Base-by-base conservation (phyloP, 2,797 vertebrate species). In the Ataeniobius toweri region DNA sequence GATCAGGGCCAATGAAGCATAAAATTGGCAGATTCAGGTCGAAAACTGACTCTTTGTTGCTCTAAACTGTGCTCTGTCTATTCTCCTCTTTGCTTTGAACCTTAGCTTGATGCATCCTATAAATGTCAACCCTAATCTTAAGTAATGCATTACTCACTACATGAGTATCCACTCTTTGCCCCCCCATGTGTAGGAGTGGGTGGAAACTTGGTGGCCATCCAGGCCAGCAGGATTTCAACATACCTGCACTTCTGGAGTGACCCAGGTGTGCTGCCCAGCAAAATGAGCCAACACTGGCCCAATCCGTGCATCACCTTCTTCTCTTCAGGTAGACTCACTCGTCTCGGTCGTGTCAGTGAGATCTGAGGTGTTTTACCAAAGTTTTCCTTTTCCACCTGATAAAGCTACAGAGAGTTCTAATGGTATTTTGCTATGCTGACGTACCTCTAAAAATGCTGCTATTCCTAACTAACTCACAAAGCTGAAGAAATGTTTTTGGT, bases 201-300 rank as follows among this genome's bases (percentile, higher is more conserved):
- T 5, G 98, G 98, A 61, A 99, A 99, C 90, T 91, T 99, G 88
- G 98, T 98, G 1, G 98, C 98, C 80, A 97, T 99, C 88, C 98
- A 99, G 92, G 97, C 97, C 79, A 99, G 98, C 84, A 95, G 98
- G 58, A 96, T 99, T 88, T 99, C 98, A 2, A 99, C 98, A 44
- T 97, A 96, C 92, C 96, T 99, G 75, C 98, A 99, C 86, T 96
- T 95, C 80, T 97, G 97, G 96, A 97, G 97, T 83, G 87, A 96
- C 59, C 98, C 98, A 0, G 98, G 98, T 3, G 96, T 98, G 75
- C 90, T 99, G 50, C 98, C 98, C 0, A 95, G 97, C 80, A 96
- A 96, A 88, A 98, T 99, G 97, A 96, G 95, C 76, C 95, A 96
- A 75, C 93, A 96, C 83, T 99, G 97, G 96, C 98, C 98, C 73